Conservation (phyloP, 2,113 vertebrate species). For the Melanocharis versteri region DNA sequence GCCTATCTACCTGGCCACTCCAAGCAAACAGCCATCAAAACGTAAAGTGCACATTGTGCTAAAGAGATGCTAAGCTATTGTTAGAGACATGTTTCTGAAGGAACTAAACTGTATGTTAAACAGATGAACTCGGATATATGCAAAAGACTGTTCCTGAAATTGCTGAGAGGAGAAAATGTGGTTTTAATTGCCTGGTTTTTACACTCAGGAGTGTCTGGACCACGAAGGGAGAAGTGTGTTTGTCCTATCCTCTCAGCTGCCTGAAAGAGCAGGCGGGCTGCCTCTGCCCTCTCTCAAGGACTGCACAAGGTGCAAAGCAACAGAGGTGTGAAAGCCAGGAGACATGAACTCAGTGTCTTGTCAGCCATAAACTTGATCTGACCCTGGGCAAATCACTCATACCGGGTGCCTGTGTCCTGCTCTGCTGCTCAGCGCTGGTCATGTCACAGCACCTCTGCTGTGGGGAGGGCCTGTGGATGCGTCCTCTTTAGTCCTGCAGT, state of each 20-base stretch:
- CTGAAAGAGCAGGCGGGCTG: neutral
- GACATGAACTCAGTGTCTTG: neutral
- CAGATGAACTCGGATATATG: neutral
- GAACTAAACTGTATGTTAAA: neutral
- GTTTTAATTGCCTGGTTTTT: neutral
- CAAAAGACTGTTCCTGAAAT: neutral
- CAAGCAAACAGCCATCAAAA: neutral
- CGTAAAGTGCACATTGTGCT: neutral
- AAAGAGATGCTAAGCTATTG: neutral
- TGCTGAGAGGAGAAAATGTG: neutral
- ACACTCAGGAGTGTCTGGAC: neutral
- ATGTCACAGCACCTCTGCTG: fast-evolving
- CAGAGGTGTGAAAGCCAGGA: neutral
- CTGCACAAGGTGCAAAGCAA: neutral
- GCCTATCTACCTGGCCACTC: neutral
- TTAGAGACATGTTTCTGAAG: neutral
- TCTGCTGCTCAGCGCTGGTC: fast-evolving
- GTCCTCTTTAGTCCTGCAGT: neutral
- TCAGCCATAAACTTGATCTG: neutral
- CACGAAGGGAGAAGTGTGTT: neutral
- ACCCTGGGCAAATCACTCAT: neutral
- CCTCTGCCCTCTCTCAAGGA: neutral
- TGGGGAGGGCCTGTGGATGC: neutral
- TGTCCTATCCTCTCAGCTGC: neutral
- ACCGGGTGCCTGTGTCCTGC: fast-evolving